phyloP scores from a whole-genome alignment of 2,113 vertebrate genomes.

The Gulo gulo region DNA sequence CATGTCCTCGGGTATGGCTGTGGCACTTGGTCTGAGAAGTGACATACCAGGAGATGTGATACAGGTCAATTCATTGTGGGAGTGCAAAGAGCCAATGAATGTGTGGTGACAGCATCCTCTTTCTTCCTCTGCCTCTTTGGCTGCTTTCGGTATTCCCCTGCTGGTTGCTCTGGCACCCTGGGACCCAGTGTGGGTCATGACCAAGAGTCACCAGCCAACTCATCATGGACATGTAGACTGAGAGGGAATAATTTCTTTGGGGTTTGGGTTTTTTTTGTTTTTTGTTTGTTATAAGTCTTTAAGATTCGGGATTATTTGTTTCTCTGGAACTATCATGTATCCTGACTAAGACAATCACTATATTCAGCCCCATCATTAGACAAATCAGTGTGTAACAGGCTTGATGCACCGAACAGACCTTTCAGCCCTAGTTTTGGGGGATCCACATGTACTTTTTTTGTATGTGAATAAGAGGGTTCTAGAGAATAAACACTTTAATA shows the following conservation, averaged over 20 bases:
- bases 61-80: not conserved
- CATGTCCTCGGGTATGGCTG: not conserved
- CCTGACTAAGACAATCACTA: not conserved
- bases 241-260: not conserved
- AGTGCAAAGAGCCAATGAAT: not conserved
- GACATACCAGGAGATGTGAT: accelerated
- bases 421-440: not conserved
- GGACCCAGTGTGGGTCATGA: not conserved
- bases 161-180: not conserved
- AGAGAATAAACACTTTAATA: not conserved
- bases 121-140: not conserved
- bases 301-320: not conserved
- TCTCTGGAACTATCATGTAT: not conserved
- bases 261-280: not conserved
- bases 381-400: not conserved
- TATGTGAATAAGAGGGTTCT: not conserved
- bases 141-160: accelerated
- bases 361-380: not conserved
- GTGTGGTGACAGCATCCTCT: not conserved
- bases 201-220: not conserved
- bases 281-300: not conserved
- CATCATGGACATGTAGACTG: not conserved
- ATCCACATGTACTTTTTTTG: not conserved
- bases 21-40: not conserved
- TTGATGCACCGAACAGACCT: not conserved